Evolutionary conservation across 2,888 invertebrate species (phyloP).

Genomic region (Tachina lurida): DNA sequence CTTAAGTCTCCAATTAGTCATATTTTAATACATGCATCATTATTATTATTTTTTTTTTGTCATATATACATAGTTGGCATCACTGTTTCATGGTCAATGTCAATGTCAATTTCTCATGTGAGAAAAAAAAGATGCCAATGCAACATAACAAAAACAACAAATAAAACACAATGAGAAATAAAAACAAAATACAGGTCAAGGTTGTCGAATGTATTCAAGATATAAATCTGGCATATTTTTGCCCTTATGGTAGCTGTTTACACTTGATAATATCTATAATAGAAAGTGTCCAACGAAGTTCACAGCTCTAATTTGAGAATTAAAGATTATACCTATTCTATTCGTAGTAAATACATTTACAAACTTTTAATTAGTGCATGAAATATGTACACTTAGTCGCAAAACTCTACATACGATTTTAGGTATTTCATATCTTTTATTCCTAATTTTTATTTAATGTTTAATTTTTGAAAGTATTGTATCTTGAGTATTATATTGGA

Average conservation of each 20-base stretch:
- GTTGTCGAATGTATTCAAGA: slow-evolving; percentile 37
- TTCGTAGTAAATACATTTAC: no score
- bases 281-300: no score
- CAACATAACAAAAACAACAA: slow-evolving; percentile 30
- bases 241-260: neutral
- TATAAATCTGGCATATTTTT: neutral
- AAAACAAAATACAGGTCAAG: slow-evolving; percentile 64
- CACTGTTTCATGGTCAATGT: slow-evolving; percentile 56
- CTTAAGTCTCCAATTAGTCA: neutral
- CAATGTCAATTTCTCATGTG: slow-evolving; percentile 8
- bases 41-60: neutral
- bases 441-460: no score
- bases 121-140: slow-evolving; percentile 19
- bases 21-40: neutral
- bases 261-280: neutral
- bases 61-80: slow-evolving; percentile 41
- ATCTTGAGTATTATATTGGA: no score
- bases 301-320: no score
- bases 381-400: no score
- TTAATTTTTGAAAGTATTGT: no score
- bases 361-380: no score
- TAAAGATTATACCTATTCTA: no score
- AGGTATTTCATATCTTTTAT: no score
- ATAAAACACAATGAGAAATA: neutral
- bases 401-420: no score